A percentile compares a stretch with the other conserved stretches of the same genome.
Evolutionary conservation across 2,113 vertebrate genomes (phyloP).

Genomic region (Marmota monax): DNA sequence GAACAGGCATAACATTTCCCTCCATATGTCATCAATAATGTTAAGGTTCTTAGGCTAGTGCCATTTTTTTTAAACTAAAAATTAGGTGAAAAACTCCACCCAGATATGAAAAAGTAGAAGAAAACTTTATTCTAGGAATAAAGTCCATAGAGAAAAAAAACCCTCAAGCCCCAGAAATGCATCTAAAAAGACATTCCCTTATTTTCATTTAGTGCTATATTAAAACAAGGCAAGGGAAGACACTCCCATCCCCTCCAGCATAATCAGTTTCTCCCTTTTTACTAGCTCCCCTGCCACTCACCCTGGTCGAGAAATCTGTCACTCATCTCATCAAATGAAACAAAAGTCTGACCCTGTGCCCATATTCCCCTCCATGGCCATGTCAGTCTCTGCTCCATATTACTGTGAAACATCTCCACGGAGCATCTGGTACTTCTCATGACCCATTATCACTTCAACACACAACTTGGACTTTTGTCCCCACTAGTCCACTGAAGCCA

Average conservation of each 20-base stretch:
- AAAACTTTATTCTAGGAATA: not conserved
- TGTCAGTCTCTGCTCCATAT: not conserved
- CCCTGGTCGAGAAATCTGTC: not conserved
- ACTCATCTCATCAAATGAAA: not conserved
- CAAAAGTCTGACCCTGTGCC: not conserved
- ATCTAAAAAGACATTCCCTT: not conserved
- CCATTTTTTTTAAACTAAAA: slow-evolving; percentile 14
- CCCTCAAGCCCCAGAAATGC: not conserved
- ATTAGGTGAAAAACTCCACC: not conserved
- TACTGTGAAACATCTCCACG: not conserved
- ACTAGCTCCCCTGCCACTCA: not conserved
- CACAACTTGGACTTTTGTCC: not conserved
- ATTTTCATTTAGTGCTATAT: not conserved
- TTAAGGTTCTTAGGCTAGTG: slow-evolving; percentile 11
- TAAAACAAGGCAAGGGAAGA: not conserved
- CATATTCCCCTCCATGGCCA: not conserved
- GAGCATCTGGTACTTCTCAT: not conserved
- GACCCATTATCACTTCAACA: not conserved
- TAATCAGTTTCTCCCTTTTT: not conserved
- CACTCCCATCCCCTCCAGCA: not conserved
- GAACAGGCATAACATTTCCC: not conserved
- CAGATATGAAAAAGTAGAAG: slow-evolving; percentile 8
- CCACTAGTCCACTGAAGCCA: not conserved
- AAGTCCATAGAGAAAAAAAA: not conserved
- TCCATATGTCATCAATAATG: not conserved